phyloP scores from a whole-genome alignment of 2,113 vertebrate genomes.

The Penelope pileata region DNA sequence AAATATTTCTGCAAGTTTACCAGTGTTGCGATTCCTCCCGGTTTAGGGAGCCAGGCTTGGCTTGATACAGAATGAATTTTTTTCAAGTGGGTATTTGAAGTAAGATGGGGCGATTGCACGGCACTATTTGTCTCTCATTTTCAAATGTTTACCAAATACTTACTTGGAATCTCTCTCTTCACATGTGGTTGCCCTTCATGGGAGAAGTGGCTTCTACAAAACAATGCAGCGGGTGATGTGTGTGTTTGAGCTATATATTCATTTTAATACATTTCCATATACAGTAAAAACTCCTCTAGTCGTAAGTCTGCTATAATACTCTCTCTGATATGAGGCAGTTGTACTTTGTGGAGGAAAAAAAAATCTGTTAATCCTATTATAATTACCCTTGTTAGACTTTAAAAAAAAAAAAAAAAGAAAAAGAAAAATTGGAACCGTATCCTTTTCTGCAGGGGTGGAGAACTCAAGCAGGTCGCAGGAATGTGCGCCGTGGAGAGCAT shows the following conservation, averaged over 20 bases:
- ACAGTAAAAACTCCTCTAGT: not conserved
- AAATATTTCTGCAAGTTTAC: constrained; percentile 81
- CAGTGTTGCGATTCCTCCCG: constrained; percentile 38
- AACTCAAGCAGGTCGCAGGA: fast-evolving
- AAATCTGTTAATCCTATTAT: not conserved
- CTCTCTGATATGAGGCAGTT: not conserved
- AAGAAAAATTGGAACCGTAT: not conserved
- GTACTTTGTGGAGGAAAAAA: not conserved
- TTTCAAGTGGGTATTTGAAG: constrained; percentile 61
- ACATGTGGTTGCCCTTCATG: not conserved
- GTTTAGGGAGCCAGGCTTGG: constrained; percentile 65
- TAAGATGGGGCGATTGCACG: not conserved
- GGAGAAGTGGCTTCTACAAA: not conserved
- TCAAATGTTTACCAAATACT: constrained; percentile 67
- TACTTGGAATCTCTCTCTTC: constrained; percentile 9
- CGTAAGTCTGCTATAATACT: not conserved
- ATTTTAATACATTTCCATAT: constrained; percentile 4
- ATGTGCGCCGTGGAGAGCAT: fast-evolving
- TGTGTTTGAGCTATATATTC: not conserved
- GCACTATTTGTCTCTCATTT: constrained; percentile 42
- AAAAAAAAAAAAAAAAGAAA: not conserved
- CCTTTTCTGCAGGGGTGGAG: not conserved
- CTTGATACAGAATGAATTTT: not conserved
- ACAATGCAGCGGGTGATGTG: not conserved
- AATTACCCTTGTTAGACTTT: not conserved